These are phyloP conservation scores for Enteromius radiatus DNA, from an alignment of 2,797 vertebrate genomes.

Conservation along the genomic window DNA sequence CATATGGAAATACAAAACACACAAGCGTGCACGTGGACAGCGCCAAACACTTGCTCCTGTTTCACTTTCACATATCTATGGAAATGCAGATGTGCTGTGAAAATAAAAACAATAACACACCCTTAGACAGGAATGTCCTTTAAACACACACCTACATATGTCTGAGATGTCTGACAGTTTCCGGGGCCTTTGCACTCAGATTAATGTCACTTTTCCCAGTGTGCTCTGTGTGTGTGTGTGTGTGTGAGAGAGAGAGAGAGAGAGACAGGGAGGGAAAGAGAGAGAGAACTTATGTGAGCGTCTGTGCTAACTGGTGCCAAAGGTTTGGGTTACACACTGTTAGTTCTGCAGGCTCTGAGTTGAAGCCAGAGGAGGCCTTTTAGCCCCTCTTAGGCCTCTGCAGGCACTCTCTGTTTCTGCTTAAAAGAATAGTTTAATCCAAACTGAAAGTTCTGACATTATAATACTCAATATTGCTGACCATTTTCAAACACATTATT, in stretches of 20 bases:
- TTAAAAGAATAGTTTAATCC: not conserved
- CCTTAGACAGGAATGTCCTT: conserved; percentile 9
- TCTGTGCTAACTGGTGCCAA: conserved; percentile 14
- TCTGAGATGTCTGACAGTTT: conserved; percentile 68
- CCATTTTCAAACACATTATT: not conserved
- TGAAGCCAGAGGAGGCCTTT: conserved; percentile 12
- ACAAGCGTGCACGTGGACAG: conserved; percentile 15
- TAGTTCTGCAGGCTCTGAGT: conserved; percentile 12
- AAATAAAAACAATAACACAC: not conserved
- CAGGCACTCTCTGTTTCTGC: not conserved
- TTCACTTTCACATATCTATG: not conserved
- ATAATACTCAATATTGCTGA: not conserved
- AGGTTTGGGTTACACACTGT: conserved; percentile 31
- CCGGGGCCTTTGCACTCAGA: conserved; percentile 54
- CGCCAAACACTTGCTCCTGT: not conserved
- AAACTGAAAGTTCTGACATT: not conserved
- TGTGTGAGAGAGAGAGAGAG: conserved; percentile 59
- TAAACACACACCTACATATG: conserved; percentile 47
- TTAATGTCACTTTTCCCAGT: conserved; percentile 52
- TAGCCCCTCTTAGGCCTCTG: conserved; percentile 19
- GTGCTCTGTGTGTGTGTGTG: conserved; percentile 64
- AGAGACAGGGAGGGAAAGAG: conserved; percentile 31
- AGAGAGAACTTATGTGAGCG: not conserved
- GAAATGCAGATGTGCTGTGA: not conserved
- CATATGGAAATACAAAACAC: conserved; percentile 54